Conservation (phyloP, 2,113 vertebrate species). For the Panurus biarmicus region DNA sequence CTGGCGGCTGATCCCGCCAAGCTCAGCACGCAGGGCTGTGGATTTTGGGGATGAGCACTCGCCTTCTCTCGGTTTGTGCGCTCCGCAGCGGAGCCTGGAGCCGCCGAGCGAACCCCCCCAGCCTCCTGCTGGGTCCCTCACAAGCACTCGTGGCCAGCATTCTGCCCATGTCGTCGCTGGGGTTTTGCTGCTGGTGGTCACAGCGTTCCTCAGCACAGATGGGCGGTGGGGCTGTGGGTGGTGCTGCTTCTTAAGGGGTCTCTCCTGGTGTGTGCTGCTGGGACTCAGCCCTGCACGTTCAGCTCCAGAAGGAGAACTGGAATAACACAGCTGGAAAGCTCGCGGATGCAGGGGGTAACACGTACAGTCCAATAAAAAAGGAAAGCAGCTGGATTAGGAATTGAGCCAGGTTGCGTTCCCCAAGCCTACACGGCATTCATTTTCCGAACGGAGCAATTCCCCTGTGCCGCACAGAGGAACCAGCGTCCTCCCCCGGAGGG, state of each 20-base stretch:
- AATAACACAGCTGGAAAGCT: background rate
- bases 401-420: background rate
- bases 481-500: accelerated
- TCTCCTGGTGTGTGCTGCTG: accelerated
- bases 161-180: accelerated
- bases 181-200: accelerated
- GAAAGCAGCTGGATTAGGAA: background rate
- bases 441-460: background rate
- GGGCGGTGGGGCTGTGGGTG: accelerated
- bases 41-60: accelerated
- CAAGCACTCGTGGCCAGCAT: background rate
- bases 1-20: background rate
- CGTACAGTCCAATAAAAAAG: background rate
- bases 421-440: background rate
- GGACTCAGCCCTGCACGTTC: background rate
- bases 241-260: accelerated
- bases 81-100: background rate
- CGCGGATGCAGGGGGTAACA: background rate
- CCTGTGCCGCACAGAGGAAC: background rate
- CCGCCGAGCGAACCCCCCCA: background rate
- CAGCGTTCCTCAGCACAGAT: accelerated
- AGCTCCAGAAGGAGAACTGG: background rate
- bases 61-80: accelerated
- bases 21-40: accelerated
- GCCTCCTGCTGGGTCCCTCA: background rate